Evolutionary conservation across 2,888 invertebrate genomes (phyloP).

Genomic region (Conistra vaccinii): DNA sequence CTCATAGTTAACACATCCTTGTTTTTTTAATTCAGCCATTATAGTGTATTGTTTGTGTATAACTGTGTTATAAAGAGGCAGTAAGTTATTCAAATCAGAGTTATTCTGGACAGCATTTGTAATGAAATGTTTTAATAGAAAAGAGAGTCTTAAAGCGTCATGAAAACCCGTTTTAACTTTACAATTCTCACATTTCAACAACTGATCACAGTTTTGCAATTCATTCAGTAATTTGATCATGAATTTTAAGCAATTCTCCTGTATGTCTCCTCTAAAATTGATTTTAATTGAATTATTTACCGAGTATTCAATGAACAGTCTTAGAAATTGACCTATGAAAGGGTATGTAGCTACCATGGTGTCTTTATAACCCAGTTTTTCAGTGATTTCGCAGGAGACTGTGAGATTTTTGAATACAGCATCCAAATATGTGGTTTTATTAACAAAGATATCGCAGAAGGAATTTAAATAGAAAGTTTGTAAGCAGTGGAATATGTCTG

Average conservation of each 20-base stretch:
- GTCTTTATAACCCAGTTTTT: conserved; percentile 75
- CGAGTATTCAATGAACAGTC: conserved; percentile 78
- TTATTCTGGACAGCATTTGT: conserved; percentile 67
- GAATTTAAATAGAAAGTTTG: conserved; percentile 80
- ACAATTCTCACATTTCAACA: conserved; percentile 84
- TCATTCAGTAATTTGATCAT: conserved; percentile 75
- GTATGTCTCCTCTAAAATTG: conserved; percentile 67
- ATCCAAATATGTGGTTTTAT: conserved; percentile 68
- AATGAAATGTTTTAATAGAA: conserved; percentile 77
- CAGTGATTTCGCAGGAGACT: conserved; percentile 74
- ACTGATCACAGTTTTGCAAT: conserved; percentile 72
- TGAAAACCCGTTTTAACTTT: conserved; percentile 78
- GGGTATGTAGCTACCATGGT: conserved; percentile 78
- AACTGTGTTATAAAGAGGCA: conserved; percentile 67
- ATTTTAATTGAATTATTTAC: conserved; percentile 61
- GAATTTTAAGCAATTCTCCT: conserved; percentile 75
- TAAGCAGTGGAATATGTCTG: conserved; percentile 79
- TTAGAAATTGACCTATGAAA: conserved; percentile 79
- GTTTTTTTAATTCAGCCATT: conserved; percentile 70
- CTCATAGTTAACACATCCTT: conserved; percentile 76
- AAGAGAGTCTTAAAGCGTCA: conserved; percentile 80
- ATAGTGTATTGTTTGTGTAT: conserved; percentile 76
- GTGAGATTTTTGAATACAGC: conserved; percentile 74
- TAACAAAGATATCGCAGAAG: conserved; percentile 77
- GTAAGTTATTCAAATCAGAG: conserved; percentile 65